A percentile compares a stretch with the other conserved stretches of the same genome.
Evolutionary conservation across 2,113 vertebrate species (phyloP).

Genomic region (Nibea coibor): DNA sequence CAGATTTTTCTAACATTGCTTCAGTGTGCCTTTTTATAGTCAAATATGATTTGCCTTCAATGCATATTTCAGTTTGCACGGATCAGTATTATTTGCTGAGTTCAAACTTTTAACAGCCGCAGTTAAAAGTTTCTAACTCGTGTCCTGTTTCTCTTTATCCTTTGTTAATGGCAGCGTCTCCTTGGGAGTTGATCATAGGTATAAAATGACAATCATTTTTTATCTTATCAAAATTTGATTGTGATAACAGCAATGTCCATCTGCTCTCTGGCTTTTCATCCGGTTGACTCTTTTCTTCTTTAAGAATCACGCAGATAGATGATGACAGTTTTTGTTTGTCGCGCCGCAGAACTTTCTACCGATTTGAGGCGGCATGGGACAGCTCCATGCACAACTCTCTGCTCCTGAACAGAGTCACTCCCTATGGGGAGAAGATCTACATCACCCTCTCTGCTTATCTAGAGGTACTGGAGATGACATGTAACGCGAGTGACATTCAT

Average conservation of each 20-base stretch:
- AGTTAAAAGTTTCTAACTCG: slow-evolving; percentile 59
- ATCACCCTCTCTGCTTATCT: slow-evolving; percentile 98
- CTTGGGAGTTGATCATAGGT: slow-evolving; percentile 95
- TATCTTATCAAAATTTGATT: slow-evolving; percentile 16
- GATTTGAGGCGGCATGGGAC: slow-evolving; percentile 96
- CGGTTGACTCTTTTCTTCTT: neutral
- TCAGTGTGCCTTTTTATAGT: neutral
- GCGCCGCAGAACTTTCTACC: slow-evolving; percentile 91
- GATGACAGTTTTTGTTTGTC: slow-evolving; percentile 28
- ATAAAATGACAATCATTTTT: slow-evolving; percentile 76
- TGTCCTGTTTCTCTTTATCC: slow-evolving; percentile 64
- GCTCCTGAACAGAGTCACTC: slow-evolving; percentile 96
- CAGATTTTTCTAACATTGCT: slow-evolving; percentile 13
- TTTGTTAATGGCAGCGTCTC: slow-evolving; percentile 87
- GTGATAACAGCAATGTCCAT: neutral
- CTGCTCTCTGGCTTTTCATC: slow-evolving; percentile 9
- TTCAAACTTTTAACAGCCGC: slow-evolving; percentile 55
- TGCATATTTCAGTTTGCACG: slow-evolving; percentile 36
- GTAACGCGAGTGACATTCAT: neutral
- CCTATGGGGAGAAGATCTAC: slow-evolving; percentile 97
- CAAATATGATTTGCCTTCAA: slow-evolving; percentile 14
- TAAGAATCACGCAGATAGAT: neutral
- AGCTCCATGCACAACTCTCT: slow-evolving; percentile 99
- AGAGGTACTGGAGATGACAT: slow-evolving; percentile 82
- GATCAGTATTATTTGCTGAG: slow-evolving; percentile 38